Percentiles rank a stretch among this genome's conserved stretches.
These are phyloP conservation scores for Melipona bicolor DNA, from an alignment of 2,888 invertebrate species.

Conservation along the genomic window DNA sequence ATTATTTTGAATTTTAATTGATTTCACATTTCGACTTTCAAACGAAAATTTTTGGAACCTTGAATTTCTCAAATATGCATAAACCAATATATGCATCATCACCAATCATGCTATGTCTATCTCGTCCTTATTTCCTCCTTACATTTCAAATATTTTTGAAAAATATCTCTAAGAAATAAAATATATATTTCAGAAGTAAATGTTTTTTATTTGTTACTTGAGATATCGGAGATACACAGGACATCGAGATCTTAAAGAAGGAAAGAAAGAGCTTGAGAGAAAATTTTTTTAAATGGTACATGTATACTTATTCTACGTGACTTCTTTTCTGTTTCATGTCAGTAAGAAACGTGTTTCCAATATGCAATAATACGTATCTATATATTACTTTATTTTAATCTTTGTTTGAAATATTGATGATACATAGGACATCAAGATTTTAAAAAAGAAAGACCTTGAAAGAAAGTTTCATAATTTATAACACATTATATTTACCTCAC, in stretches of 20 bases:
- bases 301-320: neutral
- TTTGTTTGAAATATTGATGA: neutral
- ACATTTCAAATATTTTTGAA: neutral
- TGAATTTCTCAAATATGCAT: too few species aligned
- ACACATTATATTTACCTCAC: too few species aligned
- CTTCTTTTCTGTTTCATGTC: neutral
- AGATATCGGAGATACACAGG: neutral
- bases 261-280: neutral
- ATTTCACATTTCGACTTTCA: too few species aligned
- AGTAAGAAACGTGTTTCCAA: neutral
- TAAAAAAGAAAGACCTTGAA: neutral
- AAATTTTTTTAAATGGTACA: neutral
- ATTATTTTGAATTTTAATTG: conserved; percentile 24
- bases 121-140: neutral
- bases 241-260: neutral
- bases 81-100: too few species aligned
- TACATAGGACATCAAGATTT: neutral
- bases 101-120: neutral
- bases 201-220: neutral
- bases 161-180: too few species aligned
- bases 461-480: neutral
- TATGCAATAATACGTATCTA: neutral
- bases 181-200: neutral
- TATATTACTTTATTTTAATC: too few species aligned
- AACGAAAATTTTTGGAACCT: too few species aligned